Evolutionary conservation across 2,113 vertebrate species (phyloP), one percentile per base, ranked within the genome.

Genomic region (Raja brachyura): DNA sequence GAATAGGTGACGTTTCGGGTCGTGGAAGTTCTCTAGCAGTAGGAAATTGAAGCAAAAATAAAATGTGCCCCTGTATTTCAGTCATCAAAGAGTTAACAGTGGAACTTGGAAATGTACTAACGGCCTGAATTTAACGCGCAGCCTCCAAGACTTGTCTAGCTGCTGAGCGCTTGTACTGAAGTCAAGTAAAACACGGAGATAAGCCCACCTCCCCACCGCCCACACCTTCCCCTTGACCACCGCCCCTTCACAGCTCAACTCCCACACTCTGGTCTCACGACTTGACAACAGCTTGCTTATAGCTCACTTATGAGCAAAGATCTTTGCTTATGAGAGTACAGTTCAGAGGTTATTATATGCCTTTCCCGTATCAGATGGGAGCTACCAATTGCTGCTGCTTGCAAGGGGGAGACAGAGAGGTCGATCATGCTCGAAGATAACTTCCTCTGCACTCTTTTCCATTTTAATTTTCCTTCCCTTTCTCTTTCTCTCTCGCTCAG

Each of bases 351-450:
- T 90, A 93, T 90, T 93, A 39, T 75, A 93, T 73, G 93, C 25
- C 59, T 94, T 48, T 48, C 90, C 94, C 95, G 94, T 93, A 16
- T 75, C 79, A 93, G 94, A 93, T 93, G 95, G 96, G 86, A 93
- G 94, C 94, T 95, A 95, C 96, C 95, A 95, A 94, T 92, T 22
- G 25, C 90, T 90, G 68, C 14, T 13, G 78, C 61, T 66, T 5
- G 54, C 77, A 93, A 94, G 94, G 95, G 95, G 94, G 93, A 93
- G 74, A 78, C 16, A 90, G 75, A 68, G 54, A 93, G 66, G 33
- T 48, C 13, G 25, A 70, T 92, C 83, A 61, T 75, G 74, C 33
- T 68, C 16, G 25, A 48, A n/a, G 70, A 70, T n/a, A 48, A 76
- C 85, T 75, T 92, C 70, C 73, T 63, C 31, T 6, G 33, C 63